phyloP scores from a whole-genome alignment of 2,797 vertebrate genomes.

The Phalanger gymnotis region DNA sequence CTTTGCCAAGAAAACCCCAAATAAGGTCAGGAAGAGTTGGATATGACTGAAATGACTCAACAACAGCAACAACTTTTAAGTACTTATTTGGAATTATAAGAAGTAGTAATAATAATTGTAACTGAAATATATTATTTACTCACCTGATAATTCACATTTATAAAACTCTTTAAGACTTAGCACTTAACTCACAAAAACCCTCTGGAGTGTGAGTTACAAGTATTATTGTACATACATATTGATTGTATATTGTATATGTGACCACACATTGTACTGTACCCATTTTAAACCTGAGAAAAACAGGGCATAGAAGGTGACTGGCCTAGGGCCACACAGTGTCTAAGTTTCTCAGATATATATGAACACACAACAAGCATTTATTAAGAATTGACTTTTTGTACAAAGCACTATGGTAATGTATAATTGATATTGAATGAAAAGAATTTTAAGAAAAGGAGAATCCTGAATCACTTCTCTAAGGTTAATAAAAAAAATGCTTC shows the following conservation, averaged over 20 bases:
- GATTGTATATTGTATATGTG: too few species aligned
- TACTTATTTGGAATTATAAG: background rate
- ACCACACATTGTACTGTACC: background rate
- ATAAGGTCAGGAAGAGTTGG: background rate
- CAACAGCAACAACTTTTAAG: background rate
- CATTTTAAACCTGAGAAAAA: background rate
- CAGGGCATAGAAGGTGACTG: background rate
- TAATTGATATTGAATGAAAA: background rate
- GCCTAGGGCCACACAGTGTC: background rate
- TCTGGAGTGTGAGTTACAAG: background rate
- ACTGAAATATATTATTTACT: background rate
- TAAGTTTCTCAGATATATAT: background rate
- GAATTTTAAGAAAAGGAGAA: background rate
- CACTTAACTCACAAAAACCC: background rate
- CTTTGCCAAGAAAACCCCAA: background rate
- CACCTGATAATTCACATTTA: background rate
- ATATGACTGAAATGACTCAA: background rate
- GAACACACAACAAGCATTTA: background rate
- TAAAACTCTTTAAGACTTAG: background rate
- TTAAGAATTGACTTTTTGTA: background rate
- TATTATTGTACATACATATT: background rate
- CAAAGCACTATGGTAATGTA: background rate
- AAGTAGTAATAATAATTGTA: background rate
- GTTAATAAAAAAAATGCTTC: background rate
- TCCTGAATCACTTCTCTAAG: conserved; percentile 16